Evolutionary conservation across 2,888 invertebrate genomes (phyloP).

Genomic region (Ecliptopera silaceata): DNA sequence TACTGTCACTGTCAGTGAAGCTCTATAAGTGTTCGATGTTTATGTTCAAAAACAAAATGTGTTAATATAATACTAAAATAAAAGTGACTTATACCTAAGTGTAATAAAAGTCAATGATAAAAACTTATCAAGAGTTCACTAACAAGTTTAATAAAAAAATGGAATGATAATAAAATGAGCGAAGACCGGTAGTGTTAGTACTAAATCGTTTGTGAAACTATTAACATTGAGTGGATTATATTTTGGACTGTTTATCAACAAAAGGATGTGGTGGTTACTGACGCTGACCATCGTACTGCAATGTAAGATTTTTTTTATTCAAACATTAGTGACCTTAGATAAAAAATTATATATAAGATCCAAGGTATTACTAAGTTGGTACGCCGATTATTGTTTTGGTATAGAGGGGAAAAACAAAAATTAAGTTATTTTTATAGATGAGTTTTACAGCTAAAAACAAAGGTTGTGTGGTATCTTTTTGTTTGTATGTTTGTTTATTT

Average conservation of each 20-base stretch:
- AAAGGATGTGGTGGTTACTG: conserved; percentile 64
- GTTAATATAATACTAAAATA: neutral
- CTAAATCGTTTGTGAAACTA: neutral
- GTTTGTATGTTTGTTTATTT: no score
- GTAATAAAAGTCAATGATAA: no score
- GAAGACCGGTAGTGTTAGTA: neutral
- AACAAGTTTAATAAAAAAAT: no score
- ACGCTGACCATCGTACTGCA: conserved; percentile 63
- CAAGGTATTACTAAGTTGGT: no score
- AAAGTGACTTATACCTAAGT: neutral
- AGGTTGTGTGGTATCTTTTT: no score
- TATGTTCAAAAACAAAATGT: neutral
- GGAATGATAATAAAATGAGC: neutral
- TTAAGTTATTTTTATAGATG: no score
- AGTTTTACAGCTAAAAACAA: no score
- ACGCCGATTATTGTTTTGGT: no score
- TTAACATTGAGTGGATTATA: conserved; percentile 33
- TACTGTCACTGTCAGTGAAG: neutral
- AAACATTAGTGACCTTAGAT: neutral
- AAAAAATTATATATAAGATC: no score
- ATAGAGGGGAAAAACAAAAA: no score
- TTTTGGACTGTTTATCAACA: conserved; percentile 27
- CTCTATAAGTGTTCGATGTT: neutral
- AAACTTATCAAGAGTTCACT: no score
- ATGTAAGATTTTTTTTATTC: conserved; percentile 53